A percentile compares a stretch with the other conserved stretches of the same genome.
These are phyloP conservation scores for Schizopygopsis pylzovi DNA, from an alignment of 2,797 vertebrate species.

Conservation along the genomic window DNA sequence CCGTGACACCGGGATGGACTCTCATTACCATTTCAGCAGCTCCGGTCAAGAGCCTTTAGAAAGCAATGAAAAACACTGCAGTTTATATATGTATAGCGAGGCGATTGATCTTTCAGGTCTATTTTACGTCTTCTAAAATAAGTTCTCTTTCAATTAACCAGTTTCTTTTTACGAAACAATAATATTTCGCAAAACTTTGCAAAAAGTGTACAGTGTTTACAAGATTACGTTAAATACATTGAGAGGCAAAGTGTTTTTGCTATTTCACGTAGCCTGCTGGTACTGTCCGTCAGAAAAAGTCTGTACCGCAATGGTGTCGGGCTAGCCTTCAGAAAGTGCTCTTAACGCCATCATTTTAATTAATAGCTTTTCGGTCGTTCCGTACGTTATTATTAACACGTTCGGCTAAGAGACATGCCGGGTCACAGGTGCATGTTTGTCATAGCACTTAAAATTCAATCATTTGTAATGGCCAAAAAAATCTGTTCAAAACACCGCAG, in stretches of 20 bases:
- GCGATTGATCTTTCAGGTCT: constrained; percentile 70
- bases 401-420: constrained; percentile 16
- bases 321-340: no score
- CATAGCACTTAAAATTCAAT: constrained; percentile 60
- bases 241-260: neutral
- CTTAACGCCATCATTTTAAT: neutral
- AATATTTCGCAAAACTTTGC: constrained; percentile 35
- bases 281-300: neutral
- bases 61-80: constrained; percentile 65
- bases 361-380: neutral
- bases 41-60: constrained; percentile 58
- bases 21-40: constrained; percentile 58
- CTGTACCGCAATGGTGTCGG: neutral
- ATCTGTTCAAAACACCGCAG: constrained; percentile 56
- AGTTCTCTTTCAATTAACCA: constrained; percentile 60
- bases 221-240: neutral
- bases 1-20: constrained; percentile 55
- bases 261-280: neutral
- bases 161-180: constrained; percentile 28
- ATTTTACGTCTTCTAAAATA: constrained; percentile 65
- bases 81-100: constrained; percentile 60
- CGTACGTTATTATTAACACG: neutral
- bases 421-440: constrained; percentile 38
- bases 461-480: constrained; percentile 75
- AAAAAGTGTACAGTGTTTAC: neutral